Conservation (phyloP, 2,797 vertebrate genomes). For the Masticophis lateralis region DNA sequence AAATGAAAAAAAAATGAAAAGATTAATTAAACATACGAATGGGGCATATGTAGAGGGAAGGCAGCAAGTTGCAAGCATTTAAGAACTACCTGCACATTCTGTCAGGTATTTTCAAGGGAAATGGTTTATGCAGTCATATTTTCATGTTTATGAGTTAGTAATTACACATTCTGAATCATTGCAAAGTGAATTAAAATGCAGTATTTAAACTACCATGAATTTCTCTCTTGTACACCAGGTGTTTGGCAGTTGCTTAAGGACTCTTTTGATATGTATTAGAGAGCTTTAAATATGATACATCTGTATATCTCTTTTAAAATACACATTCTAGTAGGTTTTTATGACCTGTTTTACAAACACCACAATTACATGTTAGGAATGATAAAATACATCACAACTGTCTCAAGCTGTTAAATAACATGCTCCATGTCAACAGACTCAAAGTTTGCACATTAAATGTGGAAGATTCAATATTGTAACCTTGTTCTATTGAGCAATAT, state of each 20-base stretch:
- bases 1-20: conserved; percentile 10
- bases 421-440: conserved; percentile 33
- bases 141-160: conserved; percentile 67
- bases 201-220: conserved; percentile 65
- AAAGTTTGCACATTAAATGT: conserved; percentile 30
- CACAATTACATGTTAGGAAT: conserved; percentile 44
- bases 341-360: conserved; percentile 39
- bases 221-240: conserved; percentile 68
- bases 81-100: conserved; percentile 53
- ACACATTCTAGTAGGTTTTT: conserved; percentile 53
- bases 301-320: conserved; percentile 50
- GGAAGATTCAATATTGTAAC: conserved; percentile 33
- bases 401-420: conserved; percentile 57
- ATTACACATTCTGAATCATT: conserved; percentile 60
- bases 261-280: conserved; percentile 63
- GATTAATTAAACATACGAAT: conserved; percentile 37
- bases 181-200: conserved; percentile 70
- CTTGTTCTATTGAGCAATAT: conserved; percentile 24
- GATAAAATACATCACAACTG: conserved; percentile 28
- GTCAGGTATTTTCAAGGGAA: conserved; percentile 54
- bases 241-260: conserved; percentile 59
- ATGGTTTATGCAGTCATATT: conserved; percentile 57
- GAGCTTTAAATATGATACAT: conserved; percentile 64
- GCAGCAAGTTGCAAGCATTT: conserved; percentile 45
- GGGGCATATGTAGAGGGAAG: conserved; percentile 28